Base-by-base conservation (phyloP, 2,113 vertebrate genomes). In the Sinocyclocheilus maitianheensis region DNA sequence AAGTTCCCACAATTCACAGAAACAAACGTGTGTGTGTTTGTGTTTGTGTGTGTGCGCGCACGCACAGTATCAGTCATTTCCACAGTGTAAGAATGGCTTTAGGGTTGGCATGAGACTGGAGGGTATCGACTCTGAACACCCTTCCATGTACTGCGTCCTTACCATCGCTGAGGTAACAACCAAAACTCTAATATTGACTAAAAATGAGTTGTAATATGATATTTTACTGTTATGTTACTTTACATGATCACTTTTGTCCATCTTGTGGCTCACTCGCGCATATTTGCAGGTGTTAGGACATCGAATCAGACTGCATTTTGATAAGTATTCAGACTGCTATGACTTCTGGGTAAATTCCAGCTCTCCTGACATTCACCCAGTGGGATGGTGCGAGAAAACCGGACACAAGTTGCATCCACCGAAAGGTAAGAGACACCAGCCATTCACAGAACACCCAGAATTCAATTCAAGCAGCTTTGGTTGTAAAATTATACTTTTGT, bases 311-410 rank as follows among this genome's bases (percentile, higher is more conserved):
- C 97, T 99, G 63, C 98, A 99, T 93, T 99, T 99, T 10, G 98
- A 99, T 43, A 97, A 98, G 72, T 99, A 98, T 91, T 98, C 97
- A 0, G 98, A 99, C 90, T 97, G 97, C 91, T 97, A 99, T 0
- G 98, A 99, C 94, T 99, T 99, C 93, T 99, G 98, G 98, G 95
- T 99, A 89, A 99, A 99, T 5, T 97, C 96, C 72, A 97, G 98
- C 92, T 98, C 96, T 10, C 95, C 97, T 0, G 97, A 99, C 92
- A 96, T 99, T 92, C 97, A 99, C 86, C 95, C 97, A 0, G 94
- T 96, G 1, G 97, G 97, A 88, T 99, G 98, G 98, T 97, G 96
- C 86, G 98, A 99, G 92, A 97, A 96, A 93, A 99, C 97, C 0
- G 96, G 96, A 20, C 98, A 99, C 94, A 98, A 96, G 86, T 94